Evolutionary conservation across 2,888 invertebrate genomes (phyloP), one percentile per base, ranked within the genome.

Genomic region (Encarsia formosa): DNA sequence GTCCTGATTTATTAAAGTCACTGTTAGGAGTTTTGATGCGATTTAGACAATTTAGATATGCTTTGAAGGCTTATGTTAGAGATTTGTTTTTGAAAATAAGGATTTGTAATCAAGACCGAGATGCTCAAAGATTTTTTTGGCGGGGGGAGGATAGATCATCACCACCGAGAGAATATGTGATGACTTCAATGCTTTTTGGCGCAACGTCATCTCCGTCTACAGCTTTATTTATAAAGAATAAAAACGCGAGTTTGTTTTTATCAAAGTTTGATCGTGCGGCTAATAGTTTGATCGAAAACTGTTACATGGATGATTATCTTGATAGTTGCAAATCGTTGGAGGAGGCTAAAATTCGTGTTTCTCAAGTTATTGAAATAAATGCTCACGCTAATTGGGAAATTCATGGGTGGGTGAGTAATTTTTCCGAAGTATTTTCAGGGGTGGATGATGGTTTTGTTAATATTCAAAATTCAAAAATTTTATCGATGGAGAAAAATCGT

Each of bases 161-260:
- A 9, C 16, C 23, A 35, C 35, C 45, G 2, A 15, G 1, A 5
- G 43, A 32, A 34, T 43, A 43, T 13, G 22, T n/a, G 9, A 43
- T 43, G 43, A 22, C 20, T 15, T 43, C 45, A 3, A 20, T 35
- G 4, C 23, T 35, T 6, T 45, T 45, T 37, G 45, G 24, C 5
- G 19, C 35, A 8, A 41, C 16, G 18, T 47, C 52, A 18, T 46
- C 46, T 11, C 51, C 46, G 2, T 45, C 24, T 11, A 26, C 16
- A 11, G 51, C 41, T 1, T 41, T 61, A 15, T 60, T 61, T 42
- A 54, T 65, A 1, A 62, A 62, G 50, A 60, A 62, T 42, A n/a
- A n/a, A n/a, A n/a, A n/a, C n/a, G n/a, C n/a, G n/a, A n/a, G n/a
- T n/a, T n/a, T n/a, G n/a, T n/a, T n/a, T n/a, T n/a, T n/a, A n/a